Evolutionary conservation across 2,888 invertebrate species (phyloP), one percentile per base, ranked within the genome.

Genomic region (Amiota communis): DNA sequence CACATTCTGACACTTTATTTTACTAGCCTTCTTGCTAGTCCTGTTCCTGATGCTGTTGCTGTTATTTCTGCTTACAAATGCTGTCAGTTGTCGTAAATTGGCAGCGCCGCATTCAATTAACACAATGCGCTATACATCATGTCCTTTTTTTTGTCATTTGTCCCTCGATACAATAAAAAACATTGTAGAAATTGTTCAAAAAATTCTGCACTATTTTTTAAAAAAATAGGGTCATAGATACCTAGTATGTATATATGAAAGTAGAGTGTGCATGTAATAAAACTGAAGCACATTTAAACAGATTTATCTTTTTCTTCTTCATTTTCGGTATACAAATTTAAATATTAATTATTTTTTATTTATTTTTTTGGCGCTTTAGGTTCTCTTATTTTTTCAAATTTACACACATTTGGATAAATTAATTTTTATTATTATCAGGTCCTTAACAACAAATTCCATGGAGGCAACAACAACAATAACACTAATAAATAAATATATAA

Each of bases 71-170:
- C 15, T 59, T 59, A 59, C 15, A 17, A 17, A 20, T 59, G 57
- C 57, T 59, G 57, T 59, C 57, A 59, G 20, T 59, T 59, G 57
- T 17, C 4, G 57, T 11, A 4, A 59, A 59, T 59, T 59, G 57
- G 57, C 57, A 59, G 57, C 57, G 17, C 57, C 57, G 57, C 57
- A 59, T 15, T 11, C 57, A 59, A 59, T 59, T 59, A 59, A 59
- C 20, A 20, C 20, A 17, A 59, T 15, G 20, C 59, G 20, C 4
- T 1, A 20, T 17, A 3, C 8, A 15, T 13, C 59, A 15, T 2
- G 9, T 11, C 59, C 4, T 17, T 59, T 59, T 59, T 59, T 20
- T 4, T 10, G 10, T n/a, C 59, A 23, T 2, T 23, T 10, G 11
- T 15, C 53, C 13, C 53, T n/a, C 15, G 2, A 53, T 9, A 6